A percentile compares a stretch with the other conserved stretches of the same genome.
Evolutionary conservation across 2,888 invertebrate genomes (phyloP).

Genomic region (Caenorhabditis sp.): DNA sequence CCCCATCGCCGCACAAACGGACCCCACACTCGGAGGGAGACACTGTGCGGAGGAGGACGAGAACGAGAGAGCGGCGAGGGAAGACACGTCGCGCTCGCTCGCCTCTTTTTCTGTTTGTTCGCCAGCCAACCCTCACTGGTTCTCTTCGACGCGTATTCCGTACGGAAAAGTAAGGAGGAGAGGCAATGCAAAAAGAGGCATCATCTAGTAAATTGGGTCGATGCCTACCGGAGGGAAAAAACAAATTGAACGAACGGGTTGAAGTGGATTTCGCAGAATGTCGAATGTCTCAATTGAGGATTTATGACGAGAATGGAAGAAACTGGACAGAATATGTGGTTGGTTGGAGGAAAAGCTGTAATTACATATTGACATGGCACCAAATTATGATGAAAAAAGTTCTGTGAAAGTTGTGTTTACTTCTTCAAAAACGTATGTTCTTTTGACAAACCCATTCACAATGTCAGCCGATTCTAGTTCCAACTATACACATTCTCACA

Average conservation of each 20-base stretch:
- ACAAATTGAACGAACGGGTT: not conserved
- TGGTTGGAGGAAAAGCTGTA: too few relatives aligned
- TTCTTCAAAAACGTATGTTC: not conserved
- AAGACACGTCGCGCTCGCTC: not conserved
- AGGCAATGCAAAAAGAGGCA: not conserved
- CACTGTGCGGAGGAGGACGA: slow-evolving; percentile 1
- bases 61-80: not conserved
- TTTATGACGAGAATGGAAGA: too few relatives aligned
- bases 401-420: not conserved
- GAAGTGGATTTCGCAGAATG: not conserved
- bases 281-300: not conserved
- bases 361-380: too few relatives aligned
- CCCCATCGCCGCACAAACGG: not conserved
- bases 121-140: not conserved
- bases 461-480: not conserved
- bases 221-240: not conserved
- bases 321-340: too few relatives aligned
- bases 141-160: not conserved
- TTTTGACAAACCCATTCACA: not conserved
- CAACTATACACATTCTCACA: not conserved
- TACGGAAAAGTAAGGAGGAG: not conserved
- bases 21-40: not conserved
- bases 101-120: slow-evolving; percentile 9
- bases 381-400: too few relatives aligned
- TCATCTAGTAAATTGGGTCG: not conserved